Conservation (phyloP, 2,797 vertebrate species). For the Pteronotus mesoamericanus region DNA sequence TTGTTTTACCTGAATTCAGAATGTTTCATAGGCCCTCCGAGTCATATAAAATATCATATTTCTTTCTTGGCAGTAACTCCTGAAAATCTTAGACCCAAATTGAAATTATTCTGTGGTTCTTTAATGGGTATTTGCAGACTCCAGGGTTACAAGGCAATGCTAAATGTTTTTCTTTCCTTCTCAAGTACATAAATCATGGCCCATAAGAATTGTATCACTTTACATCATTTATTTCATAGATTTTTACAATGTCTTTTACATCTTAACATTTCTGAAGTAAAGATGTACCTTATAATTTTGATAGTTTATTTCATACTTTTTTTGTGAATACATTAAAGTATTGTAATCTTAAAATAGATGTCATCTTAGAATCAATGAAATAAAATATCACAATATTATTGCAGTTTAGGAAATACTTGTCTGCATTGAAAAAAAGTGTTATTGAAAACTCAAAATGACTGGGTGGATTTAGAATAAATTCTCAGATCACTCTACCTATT, state of each 20-base stretch:
- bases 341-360: conserved; percentile 9
- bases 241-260: not conserved
- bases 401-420: not conserved
- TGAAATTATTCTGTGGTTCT: not conserved
- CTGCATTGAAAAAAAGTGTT: not conserved
- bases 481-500: not conserved
- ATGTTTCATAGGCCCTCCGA: not conserved
- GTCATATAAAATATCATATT: not conserved
- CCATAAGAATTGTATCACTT: not conserved
- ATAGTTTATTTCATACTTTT: conserved; percentile 4
- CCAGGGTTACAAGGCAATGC: not conserved
- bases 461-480: conserved; percentile 17
- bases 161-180: not conserved
- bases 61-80: not conserved
- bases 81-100: conserved; percentile 5
- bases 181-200: not conserved
- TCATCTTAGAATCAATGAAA: not conserved
- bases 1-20: not conserved
- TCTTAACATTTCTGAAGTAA: conserved; percentile 27
- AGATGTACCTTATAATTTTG: not conserved
- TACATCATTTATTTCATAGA: not conserved
- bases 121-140: not conserved
- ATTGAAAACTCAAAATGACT: not conserved
- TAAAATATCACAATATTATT: not conserved
- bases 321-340: not conserved